Base-by-base conservation (phyloP, 2,888 invertebrate species). In the Synanthedon andrenaeformis region DNA sequence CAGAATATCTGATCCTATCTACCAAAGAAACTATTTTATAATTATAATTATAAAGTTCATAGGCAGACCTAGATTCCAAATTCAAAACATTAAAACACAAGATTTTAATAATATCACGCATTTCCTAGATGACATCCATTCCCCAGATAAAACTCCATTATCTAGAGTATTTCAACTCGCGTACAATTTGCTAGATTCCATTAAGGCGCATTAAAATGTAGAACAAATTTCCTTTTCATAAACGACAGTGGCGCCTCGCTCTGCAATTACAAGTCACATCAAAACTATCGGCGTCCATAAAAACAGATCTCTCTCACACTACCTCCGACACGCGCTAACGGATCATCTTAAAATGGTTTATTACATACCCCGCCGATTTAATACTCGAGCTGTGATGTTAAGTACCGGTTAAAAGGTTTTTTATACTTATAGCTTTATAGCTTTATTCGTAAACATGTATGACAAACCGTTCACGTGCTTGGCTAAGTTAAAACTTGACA, bases 171-270 rank as follows among this genome's bases (percentile, higher is more conserved):
- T n/a, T 17, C 54, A 14, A 35, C 4, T 11, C 35, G 35, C 35
- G 35, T 14, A 41, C 48, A 52, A 52, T 52, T 51, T 53, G 35
- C 51, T 53, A 56, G 19, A 49, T 48, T 12, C 17, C 49, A 17
- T 49, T 49, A 49, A 23, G 14, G 55, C 52, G 56, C 65, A 66
- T 69, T 76, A 60, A 69, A 74, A 74, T 74, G 66, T 76, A 59
- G 69, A 72, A 56, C 72, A 70, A 55, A 55, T 53, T 54, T 56
- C 61, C 54, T 59, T 17, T 49, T 17, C 49, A 49, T 8, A 49
- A 64, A 62, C 59, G 64, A 63, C 62, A 61, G 64, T 67, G 65
- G 67, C 67, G 66, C 65, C 62, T 58, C 58, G 60, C 59, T 55
- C 60, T 53, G 62, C 63, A 67, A 72, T 68, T 70, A 70, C 61